A percentile compares a stretch with the other conserved stretches of the same genome.
Conservation (phyloP, 2,888 invertebrate genomes). For the Parthenolecanium corni region DNA sequence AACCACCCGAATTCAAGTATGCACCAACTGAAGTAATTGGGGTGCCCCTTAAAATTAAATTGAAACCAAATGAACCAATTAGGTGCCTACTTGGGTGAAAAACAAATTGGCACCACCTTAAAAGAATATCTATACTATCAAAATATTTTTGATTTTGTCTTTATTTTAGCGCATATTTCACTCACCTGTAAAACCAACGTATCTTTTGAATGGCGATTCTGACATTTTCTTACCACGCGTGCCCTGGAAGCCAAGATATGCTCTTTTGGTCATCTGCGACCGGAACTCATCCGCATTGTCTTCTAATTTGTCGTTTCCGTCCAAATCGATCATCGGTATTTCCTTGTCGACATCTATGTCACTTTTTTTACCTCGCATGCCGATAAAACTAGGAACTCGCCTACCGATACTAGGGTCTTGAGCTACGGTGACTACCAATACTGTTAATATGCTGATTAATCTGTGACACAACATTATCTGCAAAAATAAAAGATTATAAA, state of each 20-base stretch:
- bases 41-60: no score
- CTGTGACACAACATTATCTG: conserved; percentile 17
- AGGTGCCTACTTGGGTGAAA: no score
- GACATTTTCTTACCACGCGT: conserved; percentile 21
- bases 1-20: no score
- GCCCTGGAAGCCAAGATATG: conserved; percentile 22
- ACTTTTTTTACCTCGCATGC: conserved; percentile 23
- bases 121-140: no score
- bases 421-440: conserved; percentile 18
- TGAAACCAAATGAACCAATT: no score
- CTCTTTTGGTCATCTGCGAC: conserved; percentile 4
- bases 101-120: no score
- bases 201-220: conserved; percentile 6
- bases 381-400: conserved; percentile 23
- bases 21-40: no score
- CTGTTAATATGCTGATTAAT: conserved; percentile 19
- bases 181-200: conserved; percentile 16
- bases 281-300: conserved; percentile 10
- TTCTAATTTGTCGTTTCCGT: conserved; percentile 1
- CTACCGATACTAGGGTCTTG: conserved; percentile 18
- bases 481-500: conserved; percentile 3
- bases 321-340: conserved; percentile 8
- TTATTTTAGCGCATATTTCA: no score
- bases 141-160: no score
- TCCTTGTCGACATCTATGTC: conserved; percentile 14